Conservation (phyloP, 2,888 invertebrate species). For the Oscheius onirici region DNA sequence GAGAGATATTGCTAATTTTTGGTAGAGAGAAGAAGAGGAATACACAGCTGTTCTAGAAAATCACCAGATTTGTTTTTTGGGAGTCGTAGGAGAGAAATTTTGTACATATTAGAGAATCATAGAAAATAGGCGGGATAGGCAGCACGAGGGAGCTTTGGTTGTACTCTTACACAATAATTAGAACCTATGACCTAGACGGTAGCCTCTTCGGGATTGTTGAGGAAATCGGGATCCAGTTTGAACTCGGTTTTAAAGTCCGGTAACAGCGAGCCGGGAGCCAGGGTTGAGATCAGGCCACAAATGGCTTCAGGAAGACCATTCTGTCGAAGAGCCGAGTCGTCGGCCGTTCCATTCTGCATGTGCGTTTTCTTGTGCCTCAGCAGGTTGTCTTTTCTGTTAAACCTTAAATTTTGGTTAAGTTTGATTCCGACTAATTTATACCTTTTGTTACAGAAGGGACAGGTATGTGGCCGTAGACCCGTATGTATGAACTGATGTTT, state of each 20-base stretch:
- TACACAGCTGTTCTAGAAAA: background rate
- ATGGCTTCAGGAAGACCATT: constrained; percentile 17
- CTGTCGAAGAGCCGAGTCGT: background rate
- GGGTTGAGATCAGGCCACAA: constrained; percentile 20
- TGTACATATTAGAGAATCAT: constrained; percentile 23
- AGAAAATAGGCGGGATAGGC: constrained; percentile 15
- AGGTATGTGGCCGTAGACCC: constrained; percentile 70
- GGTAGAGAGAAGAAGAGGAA: background rate
- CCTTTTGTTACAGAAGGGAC: constrained; percentile 70
- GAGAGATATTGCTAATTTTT: constrained; percentile 17
- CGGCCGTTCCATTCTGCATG: constrained; percentile 31
- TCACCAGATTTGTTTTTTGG: constrained; percentile 3
- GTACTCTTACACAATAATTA: constrained; percentile 12
- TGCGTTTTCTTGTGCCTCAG: constrained; percentile 71
- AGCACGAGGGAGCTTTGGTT: constrained; percentile 19
- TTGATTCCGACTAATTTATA: too few species aligned
- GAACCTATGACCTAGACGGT: background rate
- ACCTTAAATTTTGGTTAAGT: constrained; percentile 54
- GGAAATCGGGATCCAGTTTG: too few species aligned
- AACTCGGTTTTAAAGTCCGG: constrained; percentile 13
- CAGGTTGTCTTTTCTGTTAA: constrained; percentile 71
- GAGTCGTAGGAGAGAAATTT: background rate
- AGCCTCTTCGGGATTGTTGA: too few species aligned
- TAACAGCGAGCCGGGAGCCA: constrained; percentile 5
- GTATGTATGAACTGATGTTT: constrained; percentile 72